A percentile compares a stretch with the other conserved stretches of the same genome.
Evolutionary conservation across 2,113 vertebrate genomes (phyloP).

Genomic region (Candoia aspera): DNA sequence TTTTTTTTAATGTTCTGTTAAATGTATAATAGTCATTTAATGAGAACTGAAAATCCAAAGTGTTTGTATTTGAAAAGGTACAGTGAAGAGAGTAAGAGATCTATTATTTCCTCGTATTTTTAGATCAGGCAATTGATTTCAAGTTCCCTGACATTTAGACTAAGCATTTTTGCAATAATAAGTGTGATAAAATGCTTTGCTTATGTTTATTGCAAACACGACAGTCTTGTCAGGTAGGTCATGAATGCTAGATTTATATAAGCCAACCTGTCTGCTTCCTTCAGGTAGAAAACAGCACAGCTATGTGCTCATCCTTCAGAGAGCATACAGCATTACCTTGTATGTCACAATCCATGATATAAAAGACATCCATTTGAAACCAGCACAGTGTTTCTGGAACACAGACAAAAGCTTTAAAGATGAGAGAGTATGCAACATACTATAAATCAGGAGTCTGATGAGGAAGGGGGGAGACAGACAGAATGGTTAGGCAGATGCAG

Average conservation of each 20-base stretch:
- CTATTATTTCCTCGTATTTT: not conserved
- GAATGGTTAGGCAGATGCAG: not conserved
- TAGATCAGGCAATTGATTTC: not conserved
- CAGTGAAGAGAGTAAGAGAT: not conserved
- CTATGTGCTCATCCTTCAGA: not conserved
- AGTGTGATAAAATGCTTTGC: not conserved
- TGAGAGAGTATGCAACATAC: slow-evolving; percentile 14
- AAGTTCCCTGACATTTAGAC: not conserved
- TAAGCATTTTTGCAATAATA: not conserved
- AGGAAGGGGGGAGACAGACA: not conserved
- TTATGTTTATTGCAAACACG: not conserved
- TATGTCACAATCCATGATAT: not conserved
- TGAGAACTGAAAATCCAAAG: not conserved
- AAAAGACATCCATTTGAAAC: not conserved
- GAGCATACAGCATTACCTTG: not conserved
- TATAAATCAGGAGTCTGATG: not conserved
- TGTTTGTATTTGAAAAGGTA: not conserved
- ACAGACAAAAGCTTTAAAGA: slow-evolving; percentile 31
- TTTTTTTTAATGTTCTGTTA: not conserved
- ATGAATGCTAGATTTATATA: not conserved
- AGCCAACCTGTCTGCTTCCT: not conserved
- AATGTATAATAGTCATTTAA: not conserved
- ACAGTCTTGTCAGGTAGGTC: not conserved
- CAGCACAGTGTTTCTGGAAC: not conserved
- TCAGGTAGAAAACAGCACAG: not conserved